A percentile compares a stretch with the other conserved stretches of the same genome.
Evolutionary conservation across 2,888 invertebrate species (phyloP).

Genomic region (Cosmia pyralina): DNA sequence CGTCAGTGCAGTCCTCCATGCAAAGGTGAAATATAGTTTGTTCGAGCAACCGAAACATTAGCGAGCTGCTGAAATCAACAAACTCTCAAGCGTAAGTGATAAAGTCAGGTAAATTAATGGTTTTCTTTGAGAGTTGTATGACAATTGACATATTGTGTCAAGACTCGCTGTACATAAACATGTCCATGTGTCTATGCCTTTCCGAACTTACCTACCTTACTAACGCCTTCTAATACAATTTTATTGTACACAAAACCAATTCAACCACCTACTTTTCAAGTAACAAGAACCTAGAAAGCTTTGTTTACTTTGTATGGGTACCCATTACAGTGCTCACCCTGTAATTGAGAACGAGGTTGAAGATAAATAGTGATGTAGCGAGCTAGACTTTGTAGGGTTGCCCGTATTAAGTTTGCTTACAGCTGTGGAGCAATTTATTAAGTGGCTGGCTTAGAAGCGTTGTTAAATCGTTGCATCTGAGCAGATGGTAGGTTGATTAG

Average conservation of each 20-base stretch:
- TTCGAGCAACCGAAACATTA: too few species aligned
- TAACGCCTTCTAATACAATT: too few species aligned
- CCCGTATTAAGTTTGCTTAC: constrained; percentile 9
- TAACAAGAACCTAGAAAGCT: not conserved
- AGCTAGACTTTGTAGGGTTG: constrained; percentile 46
- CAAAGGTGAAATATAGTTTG: too few species aligned
- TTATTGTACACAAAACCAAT: not conserved
- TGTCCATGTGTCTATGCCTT: too few species aligned
- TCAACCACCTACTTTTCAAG: not conserved
- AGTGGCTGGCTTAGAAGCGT: constrained; percentile 13
- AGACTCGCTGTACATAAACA: too few species aligned
- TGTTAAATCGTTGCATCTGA: constrained; percentile 1
- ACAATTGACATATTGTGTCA: too few species aligned
- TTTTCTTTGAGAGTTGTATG: too few species aligned
- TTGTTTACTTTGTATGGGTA: constrained; percentile 13
- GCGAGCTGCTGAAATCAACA: too few species aligned
- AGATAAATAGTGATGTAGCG: constrained; percentile 55
- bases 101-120: too few species aligned
- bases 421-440: constrained; percentile 37
- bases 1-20: too few species aligned
- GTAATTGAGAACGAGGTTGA: constrained; percentile 29
- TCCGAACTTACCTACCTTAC: too few species aligned
- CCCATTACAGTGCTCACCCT: constrained; percentile 14
- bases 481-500: not conserved
- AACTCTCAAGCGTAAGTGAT: too few species aligned